Conservation (phyloP, 2,797 vertebrate genomes). For the Propithecus deckenii region DNA sequence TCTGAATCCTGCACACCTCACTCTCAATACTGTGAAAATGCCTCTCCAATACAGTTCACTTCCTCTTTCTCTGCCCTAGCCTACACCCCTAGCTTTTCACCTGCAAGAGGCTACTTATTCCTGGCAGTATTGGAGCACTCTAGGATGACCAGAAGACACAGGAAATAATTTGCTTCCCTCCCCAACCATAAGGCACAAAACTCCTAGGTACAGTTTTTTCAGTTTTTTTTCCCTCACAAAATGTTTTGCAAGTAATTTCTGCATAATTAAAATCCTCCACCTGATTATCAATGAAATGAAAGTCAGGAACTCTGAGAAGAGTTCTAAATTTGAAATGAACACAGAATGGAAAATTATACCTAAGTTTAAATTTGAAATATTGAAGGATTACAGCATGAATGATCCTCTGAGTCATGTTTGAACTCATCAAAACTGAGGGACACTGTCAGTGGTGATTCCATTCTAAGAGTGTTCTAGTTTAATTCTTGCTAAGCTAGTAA, state of each 20-base stretch:
- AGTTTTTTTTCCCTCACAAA: background rate
- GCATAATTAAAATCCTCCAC: background rate
- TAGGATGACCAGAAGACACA: background rate
- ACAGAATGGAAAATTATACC: background rate
- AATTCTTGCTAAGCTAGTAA: slow-evolving; percentile 21
- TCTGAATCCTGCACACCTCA: background rate
- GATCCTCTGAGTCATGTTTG: background rate
- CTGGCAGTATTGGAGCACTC: background rate
- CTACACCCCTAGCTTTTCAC: background rate
- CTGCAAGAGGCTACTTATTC: background rate
- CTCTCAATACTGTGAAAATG: background rate
- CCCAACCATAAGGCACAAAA: background rate
- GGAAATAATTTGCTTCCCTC: background rate
- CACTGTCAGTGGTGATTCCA: background rate
- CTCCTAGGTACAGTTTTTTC: background rate
- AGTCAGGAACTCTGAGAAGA: background rate
- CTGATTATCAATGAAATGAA: background rate
- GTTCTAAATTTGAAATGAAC: slow-evolving; percentile 28
- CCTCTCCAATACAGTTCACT: background rate
- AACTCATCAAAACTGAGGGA: background rate
- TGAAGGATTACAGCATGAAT: background rate
- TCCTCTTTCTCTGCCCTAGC: background rate
- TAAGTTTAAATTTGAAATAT: slow-evolving; percentile 26
- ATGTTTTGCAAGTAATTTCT: background rate
- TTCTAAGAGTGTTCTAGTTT: background rate